Evolutionary conservation across 2,888 invertebrate species (phyloP), one percentile per base, ranked within the genome.

Genomic region (Anoplius nigerrimus): DNA sequence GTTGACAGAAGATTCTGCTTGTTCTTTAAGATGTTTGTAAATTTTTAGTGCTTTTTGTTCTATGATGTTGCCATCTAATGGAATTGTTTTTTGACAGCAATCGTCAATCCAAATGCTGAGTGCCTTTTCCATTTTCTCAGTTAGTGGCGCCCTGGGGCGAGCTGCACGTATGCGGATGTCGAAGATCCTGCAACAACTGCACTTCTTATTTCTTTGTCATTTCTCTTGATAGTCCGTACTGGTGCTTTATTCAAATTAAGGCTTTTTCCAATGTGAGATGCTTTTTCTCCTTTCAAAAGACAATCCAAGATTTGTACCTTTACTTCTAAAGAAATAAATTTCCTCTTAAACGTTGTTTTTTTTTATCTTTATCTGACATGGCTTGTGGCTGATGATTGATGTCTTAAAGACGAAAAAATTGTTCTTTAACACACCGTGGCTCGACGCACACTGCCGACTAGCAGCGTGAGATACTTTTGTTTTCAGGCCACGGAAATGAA

Each of bases 121-220:
- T n/a, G n/a, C n/a, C n/a, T n/a, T n/a, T n/a, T n/a, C n/a, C n/a
- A n/a, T n/a, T n/a, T n/a, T n/a, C n/a, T n/a, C n/a, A n/a, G n/a
- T n/a, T n/a, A n/a, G n/a, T n/a, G n/a, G n/a, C n/a, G n/a, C n/a
- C n/a, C n/a, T n/a, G n/a, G n/a, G n/a, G n/a, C n/a, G n/a, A n/a
- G n/a, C n/a, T n/a, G n/a, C n/a, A 56, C 61, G 61, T 45, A 62
- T 56, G 61, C 52, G 61, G 61, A 66, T 61, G 43, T 21, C 18
- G 52, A 45, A 52, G 52, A 13, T 15, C 5, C 52, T 52, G 4
- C 16, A 3, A 5, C 52, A 52, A 13, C 16, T n/a, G n/a, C n/a
- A n/a, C n/a, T n/a, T n/a, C n/a, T n/a, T n/a, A n/a, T n/a, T n/a
- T n/a, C n/a, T n/a, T 52, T 52, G 3, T 52, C 52, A 52, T 52